Evolutionary conservation across 2,113 vertebrate genomes (phyloP).

Genomic region (Paramormyrops kingsleyae): DNA sequence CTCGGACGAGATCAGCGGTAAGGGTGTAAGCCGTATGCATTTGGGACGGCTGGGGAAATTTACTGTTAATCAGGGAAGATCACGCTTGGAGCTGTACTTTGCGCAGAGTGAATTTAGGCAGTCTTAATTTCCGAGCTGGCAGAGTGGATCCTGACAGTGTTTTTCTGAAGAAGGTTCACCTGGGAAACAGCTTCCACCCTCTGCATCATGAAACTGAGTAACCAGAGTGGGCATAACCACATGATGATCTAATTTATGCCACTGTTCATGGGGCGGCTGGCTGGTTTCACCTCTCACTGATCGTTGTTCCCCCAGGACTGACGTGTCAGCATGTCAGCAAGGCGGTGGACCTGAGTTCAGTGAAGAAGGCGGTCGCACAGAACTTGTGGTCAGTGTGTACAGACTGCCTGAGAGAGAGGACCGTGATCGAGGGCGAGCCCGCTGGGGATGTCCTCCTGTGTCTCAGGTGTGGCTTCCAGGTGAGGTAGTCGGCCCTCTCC

Average conservation of each 20-base stretch:
- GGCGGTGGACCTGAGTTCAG: slow-evolving; percentile 80
- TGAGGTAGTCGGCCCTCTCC: slow-evolving; percentile 42
- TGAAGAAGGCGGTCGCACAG: slow-evolving; percentile 80
- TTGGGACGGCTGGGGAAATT: background rate
- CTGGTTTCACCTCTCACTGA: background rate
- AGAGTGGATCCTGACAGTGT: background rate
- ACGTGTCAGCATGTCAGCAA: slow-evolving; percentile 89
- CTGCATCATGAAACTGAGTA: background rate
- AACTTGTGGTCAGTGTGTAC: slow-evolving; percentile 78
- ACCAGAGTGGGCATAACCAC: background rate
- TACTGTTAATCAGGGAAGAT: background rate
- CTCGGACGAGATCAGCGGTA: slow-evolving; percentile 91
- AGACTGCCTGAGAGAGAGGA: slow-evolving; percentile 86
- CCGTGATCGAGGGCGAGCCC: slow-evolving; percentile 66
- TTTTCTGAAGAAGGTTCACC: background rate
- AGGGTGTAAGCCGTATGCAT: slow-evolving; percentile 13
- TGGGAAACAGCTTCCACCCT: background rate
- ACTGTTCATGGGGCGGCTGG: background rate
- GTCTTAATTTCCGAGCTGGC: background rate
- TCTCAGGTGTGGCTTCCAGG: slow-evolving; percentile 92
- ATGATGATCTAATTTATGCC: background rate
- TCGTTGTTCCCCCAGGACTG: slow-evolving; percentile 57
- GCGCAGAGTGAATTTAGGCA: background rate
- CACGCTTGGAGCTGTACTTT: background rate
- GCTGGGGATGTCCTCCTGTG: slow-evolving; percentile 76